Evolutionary conservation across 2,113 vertebrate genomes (phyloP).

Genomic region (Perognathus longimembris): DNA sequence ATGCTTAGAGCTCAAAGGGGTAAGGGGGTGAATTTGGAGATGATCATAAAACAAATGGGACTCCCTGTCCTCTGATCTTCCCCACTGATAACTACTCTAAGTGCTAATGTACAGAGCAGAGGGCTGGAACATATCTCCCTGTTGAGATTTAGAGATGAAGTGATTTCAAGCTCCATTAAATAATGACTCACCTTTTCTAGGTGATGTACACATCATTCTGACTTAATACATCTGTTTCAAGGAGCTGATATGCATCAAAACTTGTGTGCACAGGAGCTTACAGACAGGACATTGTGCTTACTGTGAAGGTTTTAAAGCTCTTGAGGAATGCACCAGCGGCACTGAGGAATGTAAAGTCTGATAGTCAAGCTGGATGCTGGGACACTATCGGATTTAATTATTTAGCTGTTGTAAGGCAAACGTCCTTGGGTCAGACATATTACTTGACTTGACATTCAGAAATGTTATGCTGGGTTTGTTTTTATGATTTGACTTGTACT

Average conservation of each 20-base stretch:
- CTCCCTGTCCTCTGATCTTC: neutral
- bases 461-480: neutral
- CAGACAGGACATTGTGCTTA: no score
- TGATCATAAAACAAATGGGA: fast-evolving
- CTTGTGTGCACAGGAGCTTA: fast-evolving
- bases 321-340: neutral
- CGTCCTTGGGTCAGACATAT: neutral
- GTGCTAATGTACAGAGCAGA: neutral
- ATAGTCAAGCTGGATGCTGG: neutral
- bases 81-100: neutral
- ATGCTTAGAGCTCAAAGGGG: fast-evolving
- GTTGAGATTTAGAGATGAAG: neutral
- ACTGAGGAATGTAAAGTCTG: neutral
- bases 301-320: neutral
- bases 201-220: neutral
- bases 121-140: neutral
- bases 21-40: neutral
- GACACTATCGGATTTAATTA: neutral
- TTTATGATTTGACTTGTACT: neutral
- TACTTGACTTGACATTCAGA: constrained; percentile 43
- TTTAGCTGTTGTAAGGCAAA: neutral
- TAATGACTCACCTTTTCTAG: constrained; percentile 15
- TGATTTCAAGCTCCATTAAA: constrained; percentile 63
- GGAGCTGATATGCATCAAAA: neutral
- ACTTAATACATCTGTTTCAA: constrained; percentile 34